These are phyloP conservation scores for Heteromyza rotundicornis DNA, from an alignment of 2,888 invertebrate genomes.

Conservation along the genomic window DNA sequence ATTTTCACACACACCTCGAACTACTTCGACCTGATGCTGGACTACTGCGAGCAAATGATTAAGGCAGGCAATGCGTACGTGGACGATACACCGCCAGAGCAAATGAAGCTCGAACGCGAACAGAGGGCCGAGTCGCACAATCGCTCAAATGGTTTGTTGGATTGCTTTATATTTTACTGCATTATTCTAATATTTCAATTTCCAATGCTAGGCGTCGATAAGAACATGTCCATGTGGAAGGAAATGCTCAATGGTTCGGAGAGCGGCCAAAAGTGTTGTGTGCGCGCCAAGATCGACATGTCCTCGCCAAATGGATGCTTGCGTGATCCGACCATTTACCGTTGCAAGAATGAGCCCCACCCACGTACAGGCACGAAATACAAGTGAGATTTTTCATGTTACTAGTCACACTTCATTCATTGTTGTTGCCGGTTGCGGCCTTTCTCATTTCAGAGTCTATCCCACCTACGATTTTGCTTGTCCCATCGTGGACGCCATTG, in stretches of 20 bases:
- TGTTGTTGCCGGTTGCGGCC: slow-evolving; percentile 99
- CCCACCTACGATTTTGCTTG: slow-evolving; percentile 99
- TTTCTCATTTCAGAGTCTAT: slow-evolving; percentile 99
- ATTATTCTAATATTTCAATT: slow-evolving; percentile 33
- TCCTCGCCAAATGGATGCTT: slow-evolving; percentile 93
- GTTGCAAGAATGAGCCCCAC: slow-evolving; percentile 95
- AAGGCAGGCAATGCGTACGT: slow-evolving; percentile 92
- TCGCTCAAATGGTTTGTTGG: slow-evolving; percentile 74
- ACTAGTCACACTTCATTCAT: slow-evolving; percentile 62
- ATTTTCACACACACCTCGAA: slow-evolving; percentile 94
- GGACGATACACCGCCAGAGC: slow-evolving; percentile 93
- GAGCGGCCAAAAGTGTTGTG: slow-evolving; percentile 86
- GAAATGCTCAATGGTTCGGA: slow-evolving; percentile 90
- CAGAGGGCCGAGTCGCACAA: slow-evolving; percentile 84
- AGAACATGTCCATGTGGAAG: slow-evolving; percentile 88
- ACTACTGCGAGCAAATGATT: slow-evolving; percentile 86
- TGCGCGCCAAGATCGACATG: slow-evolving; percentile 98
- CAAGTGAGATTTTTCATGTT: slow-evolving; percentile 70
- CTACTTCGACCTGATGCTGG: slow-evolving; percentile 91
- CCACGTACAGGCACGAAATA: slow-evolving; percentile 93
- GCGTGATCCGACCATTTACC: slow-evolving; percentile 97
- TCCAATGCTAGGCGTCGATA: slow-evolving; percentile 84
- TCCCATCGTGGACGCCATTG: slow-evolving; percentile 97
- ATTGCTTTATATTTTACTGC: neutral
- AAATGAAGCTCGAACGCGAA: slow-evolving; percentile 95